Conservation (phyloP, 2,113 vertebrate genomes). For the Hypocryptadius cinnamomeus region DNA sequence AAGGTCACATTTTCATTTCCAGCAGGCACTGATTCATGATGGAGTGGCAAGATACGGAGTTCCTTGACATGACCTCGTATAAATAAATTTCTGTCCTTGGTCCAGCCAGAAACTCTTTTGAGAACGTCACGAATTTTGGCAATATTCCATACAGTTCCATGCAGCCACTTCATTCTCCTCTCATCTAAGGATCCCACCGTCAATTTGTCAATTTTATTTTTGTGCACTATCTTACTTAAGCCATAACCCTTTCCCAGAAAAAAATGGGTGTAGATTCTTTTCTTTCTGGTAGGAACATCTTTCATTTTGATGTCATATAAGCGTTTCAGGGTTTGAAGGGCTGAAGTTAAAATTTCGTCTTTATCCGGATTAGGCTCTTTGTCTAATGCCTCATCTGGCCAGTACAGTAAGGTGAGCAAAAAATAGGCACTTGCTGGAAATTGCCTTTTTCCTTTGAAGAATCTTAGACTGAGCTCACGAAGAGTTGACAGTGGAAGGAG, state of each 20-base stretch:
- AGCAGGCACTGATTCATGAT: constrained; percentile 62
- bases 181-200: constrained; percentile 64
- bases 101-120: constrained; percentile 75
- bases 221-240: constrained; percentile 74
- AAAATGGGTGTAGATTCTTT: constrained; percentile 73
- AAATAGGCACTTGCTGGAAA: constrained; percentile 70
- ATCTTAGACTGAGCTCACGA: constrained; percentile 61
- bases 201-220: constrained; percentile 69
- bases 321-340: constrained; percentile 67
- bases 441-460: constrained; percentile 16
- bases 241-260: constrained; percentile 72
- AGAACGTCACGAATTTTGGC: constrained; percentile 42
- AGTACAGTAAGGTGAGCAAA: constrained; percentile 74
- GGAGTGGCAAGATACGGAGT: constrained; percentile 57
- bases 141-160: constrained; percentile 67
- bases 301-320: constrained; percentile 69
- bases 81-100: constrained; percentile 70
- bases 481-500: constrained; percentile 52
- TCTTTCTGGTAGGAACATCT: constrained; percentile 68
- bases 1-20: constrained; percentile 74
- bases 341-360: constrained; percentile 64
- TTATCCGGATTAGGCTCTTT: constrained; percentile 59
- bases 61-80: constrained; percentile 56
- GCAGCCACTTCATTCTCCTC: constrained; percentile 72
- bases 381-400: constrained; percentile 75